Conservation (phyloP, 2,888 invertebrate species). For the Lasioglossum leucozonium region DNA sequence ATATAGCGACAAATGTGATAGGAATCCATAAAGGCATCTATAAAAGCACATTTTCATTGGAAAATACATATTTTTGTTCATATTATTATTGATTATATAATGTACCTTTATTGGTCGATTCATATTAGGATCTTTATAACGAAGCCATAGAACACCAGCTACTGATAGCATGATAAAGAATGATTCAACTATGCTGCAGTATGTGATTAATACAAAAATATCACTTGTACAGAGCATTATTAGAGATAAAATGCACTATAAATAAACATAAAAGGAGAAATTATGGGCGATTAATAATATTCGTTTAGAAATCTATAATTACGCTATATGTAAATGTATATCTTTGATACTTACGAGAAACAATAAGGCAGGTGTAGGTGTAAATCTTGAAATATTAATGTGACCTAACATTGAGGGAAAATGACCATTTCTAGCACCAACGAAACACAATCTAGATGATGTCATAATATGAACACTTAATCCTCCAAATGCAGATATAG, state of each 20-base stretch:
- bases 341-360: slow-evolving; percentile 89
- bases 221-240: slow-evolving; percentile 94
- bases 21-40: slow-evolving; percentile 92
- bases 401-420: slow-evolving; percentile 93
- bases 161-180: slow-evolving; percentile 96
- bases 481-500: slow-evolving; percentile 96
- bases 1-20: slow-evolving; percentile 90
- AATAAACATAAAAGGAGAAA: slow-evolving; percentile 49
- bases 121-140: slow-evolving; percentile 92
- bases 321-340: no score
- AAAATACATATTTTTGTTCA: background rate
- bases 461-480: slow-evolving; percentile 98
- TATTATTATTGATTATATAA: background rate
- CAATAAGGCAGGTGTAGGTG: slow-evolving; percentile 92
- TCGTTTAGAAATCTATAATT: background rate
- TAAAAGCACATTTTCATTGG: slow-evolving; percentile 67
- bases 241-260: slow-evolving; percentile 92
- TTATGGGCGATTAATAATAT: slow-evolving; percentile 5
- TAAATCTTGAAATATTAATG: slow-evolving; percentile 90
- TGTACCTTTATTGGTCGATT: slow-evolving; percentile 93
- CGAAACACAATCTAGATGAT: slow-evolving; percentile 95
- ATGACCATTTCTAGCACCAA: slow-evolving; percentile 95
- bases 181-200: slow-evolving; percentile 96
- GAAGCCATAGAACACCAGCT: slow-evolving; percentile 92
- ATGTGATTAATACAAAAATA: slow-evolving; percentile 94